A percentile compares a stretch with the other conserved stretches of the same genome.
Conservation (phyloP, 2,797 vertebrate species). For the Manis javanica region DNA sequence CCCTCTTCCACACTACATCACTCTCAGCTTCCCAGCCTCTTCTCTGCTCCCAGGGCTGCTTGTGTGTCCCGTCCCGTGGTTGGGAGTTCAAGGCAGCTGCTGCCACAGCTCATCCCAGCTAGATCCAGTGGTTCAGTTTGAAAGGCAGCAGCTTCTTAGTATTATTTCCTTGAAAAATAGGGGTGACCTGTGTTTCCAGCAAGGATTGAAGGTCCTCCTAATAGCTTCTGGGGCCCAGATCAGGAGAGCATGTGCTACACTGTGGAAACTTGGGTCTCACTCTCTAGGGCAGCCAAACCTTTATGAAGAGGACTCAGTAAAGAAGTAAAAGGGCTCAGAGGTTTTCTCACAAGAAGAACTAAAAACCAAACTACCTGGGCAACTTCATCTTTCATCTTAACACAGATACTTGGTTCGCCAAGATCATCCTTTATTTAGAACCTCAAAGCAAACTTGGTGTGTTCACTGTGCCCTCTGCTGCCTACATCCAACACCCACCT, state of each 20-base stretch:
- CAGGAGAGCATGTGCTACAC: not conserved
- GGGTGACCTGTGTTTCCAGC: not conserved
- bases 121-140: not conserved
- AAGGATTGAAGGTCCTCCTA: not conserved
- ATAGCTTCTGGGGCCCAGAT: not conserved
- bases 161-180: not conserved
- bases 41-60: not conserved
- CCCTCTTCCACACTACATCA: not conserved
- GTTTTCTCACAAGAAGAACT: not conserved
- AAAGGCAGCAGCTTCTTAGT: not conserved
- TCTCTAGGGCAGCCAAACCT: not conserved
- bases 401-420: not conserved
- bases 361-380: not conserved
- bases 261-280: not conserved
- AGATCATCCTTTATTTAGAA: not conserved
- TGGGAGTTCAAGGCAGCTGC: not conserved
- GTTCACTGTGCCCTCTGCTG: not conserved
- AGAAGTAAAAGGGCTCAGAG: not conserved
- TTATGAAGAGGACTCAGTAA: not conserved
- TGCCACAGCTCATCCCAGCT: not conserved
- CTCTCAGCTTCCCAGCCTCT: not conserved
- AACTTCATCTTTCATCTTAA: not conserved
- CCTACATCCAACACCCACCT: not conserved
- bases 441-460: not conserved
- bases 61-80: not conserved